Base-by-base conservation (phyloP, 2,113 vertebrate species). In the Australoheros scitulus region DNA sequence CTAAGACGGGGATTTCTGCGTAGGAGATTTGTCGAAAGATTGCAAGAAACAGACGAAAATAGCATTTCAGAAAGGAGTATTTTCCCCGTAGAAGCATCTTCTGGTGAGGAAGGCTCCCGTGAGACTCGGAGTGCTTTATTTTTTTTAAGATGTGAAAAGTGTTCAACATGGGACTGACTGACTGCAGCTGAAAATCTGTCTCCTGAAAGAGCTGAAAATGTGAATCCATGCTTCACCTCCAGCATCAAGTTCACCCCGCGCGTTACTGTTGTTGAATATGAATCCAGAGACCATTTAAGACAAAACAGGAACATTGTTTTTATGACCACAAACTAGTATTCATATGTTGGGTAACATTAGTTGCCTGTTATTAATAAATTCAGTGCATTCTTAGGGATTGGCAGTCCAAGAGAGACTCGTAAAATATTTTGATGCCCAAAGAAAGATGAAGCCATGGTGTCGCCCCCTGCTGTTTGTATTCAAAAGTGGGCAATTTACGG, bases 401-500 rank as follows among this genome's bases (percentile, higher is more conserved):
- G 75, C 47, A 20, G 26, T 7, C 11, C 15, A 2, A 11, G 0
- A 64, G 82, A 75, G 77, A 20, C 32, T 74, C 34, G 0, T 55
- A 18, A 78, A 77, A 38, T 61, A 22, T 52, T 41, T 47, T n/a
- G 63, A 18, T 5, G 36, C 47, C 76, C 43, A 2, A 17, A 5
- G 29, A 50, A 78, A 64, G 20, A 32, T 14, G 15, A 32, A 78
- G 38, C 34, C 59, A 60, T 84, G 61, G 15, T 11, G 61, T 22
- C 24, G 78, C 82, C 78, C 61, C 87, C 77, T 81, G 86, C 79
- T 81, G 88, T 60, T 83, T 76, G 36, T 63, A 47, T 52, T 75
- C 70, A 79, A 85, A 90, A 81, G 77, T 57, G 59, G 56, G 77
- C 77, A 68, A 81, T 88, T 87, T 72, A 38, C 11, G 76, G 38